Evolutionary conservation across 2,797 vertebrate genomes (phyloP).

Genomic region (Premnoplex brunnescens): DNA sequence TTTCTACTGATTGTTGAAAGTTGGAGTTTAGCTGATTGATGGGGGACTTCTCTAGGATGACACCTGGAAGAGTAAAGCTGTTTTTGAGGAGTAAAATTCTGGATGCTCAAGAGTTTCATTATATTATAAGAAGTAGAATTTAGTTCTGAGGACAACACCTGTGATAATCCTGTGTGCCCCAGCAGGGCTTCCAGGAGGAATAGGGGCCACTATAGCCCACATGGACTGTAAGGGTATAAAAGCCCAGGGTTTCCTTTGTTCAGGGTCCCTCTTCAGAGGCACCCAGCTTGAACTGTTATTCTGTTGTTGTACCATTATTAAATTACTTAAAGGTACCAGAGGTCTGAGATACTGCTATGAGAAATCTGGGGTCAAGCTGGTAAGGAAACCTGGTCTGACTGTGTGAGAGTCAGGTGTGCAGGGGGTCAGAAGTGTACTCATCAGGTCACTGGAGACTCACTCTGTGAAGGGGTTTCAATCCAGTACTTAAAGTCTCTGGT

Average conservation of each 20-base stretch:
- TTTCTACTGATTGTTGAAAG: neutral
- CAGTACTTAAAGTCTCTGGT: rapidly evolving
- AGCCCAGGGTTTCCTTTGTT: neutral
- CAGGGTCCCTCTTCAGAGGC: neutral
- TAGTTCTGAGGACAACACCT: neutral
- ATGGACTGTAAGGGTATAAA: neutral
- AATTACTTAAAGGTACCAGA: neutral
- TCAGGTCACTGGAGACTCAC: neutral
- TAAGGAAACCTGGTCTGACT: neutral
- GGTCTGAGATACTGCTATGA: neutral
- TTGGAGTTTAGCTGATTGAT: rapidly evolving
- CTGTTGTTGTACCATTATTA: no score
- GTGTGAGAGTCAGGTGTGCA: neutral
- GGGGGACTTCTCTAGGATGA: neutral
- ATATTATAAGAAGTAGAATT: neutral
- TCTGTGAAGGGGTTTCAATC: rapidly evolving
- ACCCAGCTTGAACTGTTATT: no score
- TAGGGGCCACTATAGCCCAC: neutral
- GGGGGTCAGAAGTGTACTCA: neutral
- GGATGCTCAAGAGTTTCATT: neutral
- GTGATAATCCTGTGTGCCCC: neutral
- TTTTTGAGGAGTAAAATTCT: neutral
- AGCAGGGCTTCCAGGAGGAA: neutral
- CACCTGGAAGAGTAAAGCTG: neutral
- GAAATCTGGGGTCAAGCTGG: neutral